Evolutionary conservation across 1,140 invertebrate species (phyloP).

Genomic region (Ridgeia piscesae): DNA sequence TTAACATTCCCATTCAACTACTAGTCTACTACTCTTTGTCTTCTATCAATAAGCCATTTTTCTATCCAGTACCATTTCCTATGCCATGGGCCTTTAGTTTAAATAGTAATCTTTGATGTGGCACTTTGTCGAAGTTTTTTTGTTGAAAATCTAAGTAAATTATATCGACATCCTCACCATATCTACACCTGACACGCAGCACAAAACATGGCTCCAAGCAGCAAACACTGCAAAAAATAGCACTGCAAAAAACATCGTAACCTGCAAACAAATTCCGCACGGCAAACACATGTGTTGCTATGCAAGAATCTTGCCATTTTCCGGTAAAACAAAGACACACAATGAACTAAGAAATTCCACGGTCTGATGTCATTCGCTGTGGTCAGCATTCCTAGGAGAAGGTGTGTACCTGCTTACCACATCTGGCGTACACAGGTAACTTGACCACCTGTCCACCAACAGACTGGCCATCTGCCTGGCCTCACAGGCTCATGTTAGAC

Average conservation of each 20-base stretch:
- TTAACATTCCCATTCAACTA: too few relatives aligned
- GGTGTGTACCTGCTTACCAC: background rate
- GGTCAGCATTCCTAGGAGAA: background rate
- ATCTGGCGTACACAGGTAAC: background rate
- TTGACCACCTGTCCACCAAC: too few relatives aligned
- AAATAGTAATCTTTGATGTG: too few relatives aligned
- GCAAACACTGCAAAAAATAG: background rate
- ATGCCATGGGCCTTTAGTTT: too few relatives aligned
- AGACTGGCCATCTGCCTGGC: too few relatives aligned
- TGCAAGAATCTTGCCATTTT: background rate
- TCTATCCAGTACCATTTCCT: too few relatives aligned
- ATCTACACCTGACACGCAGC: background rate
- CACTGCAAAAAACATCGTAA: background rate
- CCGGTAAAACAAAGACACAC: background rate
- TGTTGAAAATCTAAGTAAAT: too few relatives aligned
- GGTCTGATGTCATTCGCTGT: background rate
- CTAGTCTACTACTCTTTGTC: too few relatives aligned
- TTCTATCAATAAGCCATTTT: too few relatives aligned
- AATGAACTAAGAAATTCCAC: background rate
- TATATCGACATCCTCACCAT: background rate
- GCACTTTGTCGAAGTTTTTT: too few relatives aligned
- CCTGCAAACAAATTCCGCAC: background rate
- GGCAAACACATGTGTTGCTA: background rate
- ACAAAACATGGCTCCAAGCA: background rate
- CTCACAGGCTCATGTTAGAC: too few relatives aligned